Base-by-base conservation (phyloP, 2,888 invertebrate genomes). In the Lithophane socia region DNA sequence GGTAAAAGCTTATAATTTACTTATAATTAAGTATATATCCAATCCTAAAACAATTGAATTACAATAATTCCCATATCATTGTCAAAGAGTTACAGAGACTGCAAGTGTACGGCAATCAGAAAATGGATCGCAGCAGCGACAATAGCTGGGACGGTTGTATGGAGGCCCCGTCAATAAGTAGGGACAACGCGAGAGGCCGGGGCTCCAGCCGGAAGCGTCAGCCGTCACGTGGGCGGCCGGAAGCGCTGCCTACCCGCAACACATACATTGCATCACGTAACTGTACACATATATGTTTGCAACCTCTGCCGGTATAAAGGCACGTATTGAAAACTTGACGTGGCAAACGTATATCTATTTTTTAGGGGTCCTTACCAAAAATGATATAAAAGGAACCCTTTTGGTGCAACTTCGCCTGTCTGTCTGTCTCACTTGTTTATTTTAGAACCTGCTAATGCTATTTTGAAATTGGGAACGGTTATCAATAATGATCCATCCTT, bases 181-280 rank as follows among this genome's bases (percentile, higher is more conserved):
- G 76, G 64, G 68, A 79, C 78, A 70, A 75, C 73, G 61, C 58
- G 83, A 83, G 83, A 83, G 80, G 84, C 89, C 93, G 93, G 94
- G 87, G 91, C 90, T 88, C 84, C 80, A 91, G 91, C 92, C 94
- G 95, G 95, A 95, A 90, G 91, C 92, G 93, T 94, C 92, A 91
- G 86, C 87, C 90, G 92, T 92, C 90, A 91, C 90, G 88, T 82
- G 87, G 88, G 89, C 90, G 75, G 84, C 92, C 91, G 94, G 94
- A 94, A 93, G 88, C 44, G 75, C 68, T 72, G 29, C 74, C 80
- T 83, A 77, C 79, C 73, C 83, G 76, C 86, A 83, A 70, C 73
- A 76, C 80, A 82, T 80, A 82, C 79, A 68, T 75, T 76, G 66
- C 85, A 73, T 71, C 84, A 68, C 64, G 76, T 77, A 65, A 70